A percentile compares a stretch with the other conserved stretches of the same genome.
These are phyloP conservation scores for Melanophora roralis DNA, from an alignment of 2,888 invertebrate species.

Conservation along the genomic window DNA sequence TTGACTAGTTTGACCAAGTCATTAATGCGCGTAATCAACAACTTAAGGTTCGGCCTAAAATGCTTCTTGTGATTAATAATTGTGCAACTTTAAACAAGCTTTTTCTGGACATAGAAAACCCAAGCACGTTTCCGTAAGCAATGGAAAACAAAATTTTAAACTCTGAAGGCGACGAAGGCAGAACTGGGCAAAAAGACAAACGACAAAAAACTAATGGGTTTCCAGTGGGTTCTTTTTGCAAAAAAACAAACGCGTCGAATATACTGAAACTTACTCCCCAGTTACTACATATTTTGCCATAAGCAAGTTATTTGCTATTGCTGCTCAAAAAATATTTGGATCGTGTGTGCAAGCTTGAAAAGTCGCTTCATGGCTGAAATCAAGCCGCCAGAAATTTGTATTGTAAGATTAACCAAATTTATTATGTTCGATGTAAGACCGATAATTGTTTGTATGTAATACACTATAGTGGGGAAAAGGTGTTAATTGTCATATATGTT, in stretches of 20 bases:
- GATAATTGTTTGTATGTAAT: conserved; percentile 51
- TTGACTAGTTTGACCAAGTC: neutral
- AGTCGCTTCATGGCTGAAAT: conserved; percentile 35
- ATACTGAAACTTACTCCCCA: conserved; percentile 65
- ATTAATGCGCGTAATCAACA: neutral
- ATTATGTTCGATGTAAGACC: conserved; percentile 29
- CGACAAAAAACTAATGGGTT: too few relatives aligned
- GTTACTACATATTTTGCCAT: conserved; percentile 62
- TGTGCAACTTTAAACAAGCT: too few relatives aligned
- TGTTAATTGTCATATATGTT: conserved; percentile 23
- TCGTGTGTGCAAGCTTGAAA: conserved; percentile 32
- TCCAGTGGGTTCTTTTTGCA: neutral
- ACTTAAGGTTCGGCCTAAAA: too few relatives aligned
- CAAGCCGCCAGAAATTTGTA: conserved; percentile 46
- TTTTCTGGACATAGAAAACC: too few relatives aligned
- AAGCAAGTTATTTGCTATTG: conserved; percentile 8
- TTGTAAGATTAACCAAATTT: conserved; percentile 20
- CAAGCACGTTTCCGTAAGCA: too few relatives aligned
- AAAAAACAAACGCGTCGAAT: conserved; percentile 50
- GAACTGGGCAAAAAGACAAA: neutral
- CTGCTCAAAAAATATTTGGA: conserved; percentile 1
- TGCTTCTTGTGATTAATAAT: too few relatives aligned
- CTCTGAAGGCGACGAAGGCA: too few relatives aligned
- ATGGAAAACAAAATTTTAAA: too few relatives aligned
- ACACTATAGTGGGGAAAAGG: neutral